Evolutionary conservation across 2,113 vertebrate species (phyloP).

Genomic region (Galemys pyrenaicus): DNA sequence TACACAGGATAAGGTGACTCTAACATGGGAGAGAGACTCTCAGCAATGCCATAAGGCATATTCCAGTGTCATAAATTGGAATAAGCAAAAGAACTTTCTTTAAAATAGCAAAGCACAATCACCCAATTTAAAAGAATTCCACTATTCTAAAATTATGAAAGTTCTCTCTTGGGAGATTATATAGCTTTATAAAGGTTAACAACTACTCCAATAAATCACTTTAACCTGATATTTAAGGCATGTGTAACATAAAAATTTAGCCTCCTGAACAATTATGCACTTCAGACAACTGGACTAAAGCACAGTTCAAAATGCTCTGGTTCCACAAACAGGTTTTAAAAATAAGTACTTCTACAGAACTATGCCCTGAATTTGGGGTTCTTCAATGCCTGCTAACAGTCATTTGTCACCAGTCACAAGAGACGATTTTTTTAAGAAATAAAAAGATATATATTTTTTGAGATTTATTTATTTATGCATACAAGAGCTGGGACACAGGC

Average conservation of each 20-base stretch:
- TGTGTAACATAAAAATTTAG: too few species aligned
- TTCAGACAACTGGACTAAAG: not conserved
- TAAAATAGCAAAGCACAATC: not conserved
- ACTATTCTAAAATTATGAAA: not conserved
- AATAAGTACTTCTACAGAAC: not conserved
- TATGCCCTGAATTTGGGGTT: rapidly evolving
- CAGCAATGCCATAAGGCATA: not conserved
- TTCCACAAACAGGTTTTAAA: not conserved
- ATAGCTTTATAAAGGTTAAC: not conserved
- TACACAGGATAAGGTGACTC: not conserved
- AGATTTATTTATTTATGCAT: too few species aligned
- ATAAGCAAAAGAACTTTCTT: not conserved
- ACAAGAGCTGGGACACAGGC: too few species aligned
- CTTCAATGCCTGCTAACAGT: not conserved
- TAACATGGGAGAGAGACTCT: not conserved
- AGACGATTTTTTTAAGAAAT: too few species aligned
- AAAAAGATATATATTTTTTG: too few species aligned
- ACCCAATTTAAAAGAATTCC: not conserved
- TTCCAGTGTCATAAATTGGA: not conserved
- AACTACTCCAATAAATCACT: not conserved
- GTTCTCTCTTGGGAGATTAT: not conserved
- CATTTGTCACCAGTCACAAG: too few species aligned
- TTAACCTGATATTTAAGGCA: not conserved
- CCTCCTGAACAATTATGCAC: not conserved
- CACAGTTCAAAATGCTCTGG: not conserved